Evolutionary conservation across 2,113 vertebrate species (phyloP), one percentile per base, ranked within the genome.

Genomic region (Brachypodius melanocephalos): DNA sequence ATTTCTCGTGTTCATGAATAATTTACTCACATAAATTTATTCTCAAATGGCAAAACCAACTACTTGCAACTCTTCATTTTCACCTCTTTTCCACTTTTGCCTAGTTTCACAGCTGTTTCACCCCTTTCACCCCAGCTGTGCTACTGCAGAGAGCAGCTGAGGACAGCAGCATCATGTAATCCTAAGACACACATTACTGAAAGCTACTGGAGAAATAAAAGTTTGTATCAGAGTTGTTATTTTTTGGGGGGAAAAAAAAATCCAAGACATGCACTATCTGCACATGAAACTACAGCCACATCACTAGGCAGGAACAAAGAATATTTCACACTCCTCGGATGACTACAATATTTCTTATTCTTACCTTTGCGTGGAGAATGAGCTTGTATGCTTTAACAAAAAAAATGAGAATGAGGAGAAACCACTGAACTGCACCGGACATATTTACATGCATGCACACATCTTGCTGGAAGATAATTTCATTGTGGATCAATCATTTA

Each of bases 381-480:
- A 71, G 15, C 31, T 52, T 68, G 20, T 22, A 46, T 28, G 18
- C 61, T 80, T 69, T 61, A 83, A 68, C 5, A 40, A 61, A 83
- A 83, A 83, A 65, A 5, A 2, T 5, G 3, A 25, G 49, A 79
- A 61, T 12, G 26, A 63, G 13, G 18, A 84, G 24, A 90, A 63
- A 51, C 34, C 46, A 26, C 38, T 38, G 72, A 84, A 69, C 6
- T 77, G 54, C 36, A 76, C 52, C 59, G 26, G 18, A 76, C 36
- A 18, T 43, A 79, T 42, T 85, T 34, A 55, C 32, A 24, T 3
- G 6, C 1, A 4, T 5, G 17, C 1, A 1, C 36, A 48, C 4
- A 25, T 71, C 66, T 84, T 1, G 0, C 51, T 49, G 46, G 17
- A 36, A 73, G 29, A 59, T 49, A 16, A 38, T 12, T 14, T 32